These are phyloP conservation scores for Marronus borbonicus DNA, from an alignment of 2,888 invertebrate species.

Conservation along the genomic window DNA sequence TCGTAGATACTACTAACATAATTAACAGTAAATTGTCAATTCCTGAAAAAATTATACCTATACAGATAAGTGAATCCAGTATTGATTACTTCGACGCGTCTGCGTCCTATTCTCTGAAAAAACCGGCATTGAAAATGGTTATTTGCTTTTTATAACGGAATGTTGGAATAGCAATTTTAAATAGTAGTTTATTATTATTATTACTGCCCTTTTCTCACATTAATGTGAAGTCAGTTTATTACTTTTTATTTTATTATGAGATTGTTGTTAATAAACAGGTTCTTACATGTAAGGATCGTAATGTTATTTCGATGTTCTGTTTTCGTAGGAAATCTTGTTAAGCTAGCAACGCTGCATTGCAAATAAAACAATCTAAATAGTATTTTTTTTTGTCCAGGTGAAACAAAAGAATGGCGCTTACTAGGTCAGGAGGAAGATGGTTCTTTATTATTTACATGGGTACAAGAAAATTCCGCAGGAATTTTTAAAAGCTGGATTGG, in stretches of 20 bases:
- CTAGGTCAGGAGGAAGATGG: constrained; percentile 88
- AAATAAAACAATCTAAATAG: neutral
- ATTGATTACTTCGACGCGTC: constrained; percentile 2
- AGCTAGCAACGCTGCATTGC: neutral
- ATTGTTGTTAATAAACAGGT: too few relatives aligned
- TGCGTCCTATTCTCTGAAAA: neutral
- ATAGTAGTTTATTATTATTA: too few relatives aligned
- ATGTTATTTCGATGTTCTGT: too few relatives aligned
- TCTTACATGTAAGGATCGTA: too few relatives aligned
- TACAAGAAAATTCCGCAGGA: constrained; percentile 59
- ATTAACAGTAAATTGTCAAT: neutral
- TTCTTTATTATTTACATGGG: constrained; percentile 81
- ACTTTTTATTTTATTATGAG: too few relatives aligned
- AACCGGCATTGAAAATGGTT: too few relatives aligned
- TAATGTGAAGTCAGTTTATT: too few relatives aligned
- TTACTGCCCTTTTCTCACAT: too few relatives aligned
- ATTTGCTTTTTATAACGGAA: too few relatives aligned
- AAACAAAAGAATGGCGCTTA: constrained; percentile 84
- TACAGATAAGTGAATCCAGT: neutral
- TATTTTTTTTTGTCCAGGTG: constrained; percentile 69
- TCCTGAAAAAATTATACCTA: neutral
- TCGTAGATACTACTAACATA: neutral
- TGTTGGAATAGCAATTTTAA: too few relatives aligned
- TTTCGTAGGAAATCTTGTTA: too few relatives aligned
- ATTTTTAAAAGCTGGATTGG: constrained; percentile 72